Evolutionary conservation across 53 echinoderm and acorn worm species (phyloP).

Genomic region (Zoroaster sp.): DNA sequence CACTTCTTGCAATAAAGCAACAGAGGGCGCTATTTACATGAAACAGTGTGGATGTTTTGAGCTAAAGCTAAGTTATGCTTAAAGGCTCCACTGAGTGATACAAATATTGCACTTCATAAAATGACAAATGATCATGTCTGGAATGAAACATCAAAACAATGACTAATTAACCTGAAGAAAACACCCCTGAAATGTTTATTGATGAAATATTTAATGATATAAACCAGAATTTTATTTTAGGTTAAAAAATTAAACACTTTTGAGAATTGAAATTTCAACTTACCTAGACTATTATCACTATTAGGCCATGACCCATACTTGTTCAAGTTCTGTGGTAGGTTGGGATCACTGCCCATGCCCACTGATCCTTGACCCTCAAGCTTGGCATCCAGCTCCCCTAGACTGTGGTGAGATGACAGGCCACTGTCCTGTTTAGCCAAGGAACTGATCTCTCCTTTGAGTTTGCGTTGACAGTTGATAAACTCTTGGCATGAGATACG

Average conservation of each 20-base stretch:
- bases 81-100: too few relatives aligned
- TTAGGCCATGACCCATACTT: slow-evolving; percentile 86
- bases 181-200: not conserved
- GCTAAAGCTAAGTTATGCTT: too few relatives aligned
- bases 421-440: slow-evolving; percentile 45
- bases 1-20: too few relatives aligned
- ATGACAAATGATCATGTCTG: too few relatives aligned
- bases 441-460: slow-evolving; percentile 74
- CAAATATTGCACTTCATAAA: too few relatives aligned
- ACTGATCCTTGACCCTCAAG: slow-evolving; percentile 59
- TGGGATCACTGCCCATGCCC: slow-evolving; percentile 73
- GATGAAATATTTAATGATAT: not conserved
- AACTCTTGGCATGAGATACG: slow-evolving; percentile 83
- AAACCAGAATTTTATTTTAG: not conserved
- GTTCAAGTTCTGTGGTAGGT: slow-evolving; percentile 64
- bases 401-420: slow-evolving; percentile 7
- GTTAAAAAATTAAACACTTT: not conserved
- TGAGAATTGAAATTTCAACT: not conserved
- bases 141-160: not conserved
- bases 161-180: not conserved
- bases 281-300: slow-evolving; percentile 92
- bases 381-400: slow-evolving; percentile 48
- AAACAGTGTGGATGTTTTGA: not conserved
- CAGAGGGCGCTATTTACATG: slow-evolving; percentile 25
- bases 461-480: slow-evolving; percentile 70